Conservation (phyloP, 2,888 invertebrate genomes). For the Caenorhabditis zanzibari region DNA sequence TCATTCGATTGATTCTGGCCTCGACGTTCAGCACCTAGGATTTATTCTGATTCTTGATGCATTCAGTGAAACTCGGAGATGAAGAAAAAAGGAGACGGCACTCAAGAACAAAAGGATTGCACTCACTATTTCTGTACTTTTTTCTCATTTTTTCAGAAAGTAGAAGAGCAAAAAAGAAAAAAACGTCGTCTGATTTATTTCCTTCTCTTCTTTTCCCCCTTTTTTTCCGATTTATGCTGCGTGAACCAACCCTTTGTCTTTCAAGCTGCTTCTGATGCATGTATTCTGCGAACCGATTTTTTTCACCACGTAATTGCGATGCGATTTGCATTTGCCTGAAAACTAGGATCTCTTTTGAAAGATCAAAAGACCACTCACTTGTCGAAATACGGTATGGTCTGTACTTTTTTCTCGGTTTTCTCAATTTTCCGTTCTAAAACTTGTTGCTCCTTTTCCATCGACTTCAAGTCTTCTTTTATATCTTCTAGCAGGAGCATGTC, state of each 20-base stretch:
- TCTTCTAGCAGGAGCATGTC: slow-evolving; percentile 89
- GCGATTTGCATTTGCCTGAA: slow-evolving; percentile 85
- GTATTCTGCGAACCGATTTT: slow-evolving; percentile 87
- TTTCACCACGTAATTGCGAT: slow-evolving; percentile 86
- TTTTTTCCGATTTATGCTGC: not conserved
- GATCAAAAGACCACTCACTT: slow-evolving; percentile 68
- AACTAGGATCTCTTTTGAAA: not conserved
- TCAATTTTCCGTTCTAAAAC: slow-evolving; percentile 88
- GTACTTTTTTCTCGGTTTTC: slow-evolving; percentile 84
- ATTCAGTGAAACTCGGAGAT: not conserved
- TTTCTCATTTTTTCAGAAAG: slow-evolving; percentile 8
- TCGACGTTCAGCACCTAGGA: slow-evolving; percentile 45
- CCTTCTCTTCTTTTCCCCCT: slow-evolving; percentile 1
- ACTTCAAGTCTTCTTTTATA: slow-evolving; percentile 90
- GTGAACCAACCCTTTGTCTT: slow-evolving; percentile 63
- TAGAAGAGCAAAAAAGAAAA: slow-evolving; percentile 1
- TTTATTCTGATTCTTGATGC: slow-evolving; percentile 43
- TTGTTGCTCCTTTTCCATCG: slow-evolving; percentile 87
- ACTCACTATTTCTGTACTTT: slow-evolving; percentile 26
- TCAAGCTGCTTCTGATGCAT: slow-evolving; percentile 85
- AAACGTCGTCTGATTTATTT: slow-evolving; percentile 34
- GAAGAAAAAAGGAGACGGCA: slow-evolving; percentile 23
- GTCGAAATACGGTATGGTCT: slow-evolving; percentile 77
- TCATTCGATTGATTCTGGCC: slow-evolving; percentile 43
- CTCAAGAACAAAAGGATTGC: slow-evolving; percentile 43